Base-by-base conservation (phyloP, 2,888 invertebrate genomes). In the Epirrita christyi region DNA sequence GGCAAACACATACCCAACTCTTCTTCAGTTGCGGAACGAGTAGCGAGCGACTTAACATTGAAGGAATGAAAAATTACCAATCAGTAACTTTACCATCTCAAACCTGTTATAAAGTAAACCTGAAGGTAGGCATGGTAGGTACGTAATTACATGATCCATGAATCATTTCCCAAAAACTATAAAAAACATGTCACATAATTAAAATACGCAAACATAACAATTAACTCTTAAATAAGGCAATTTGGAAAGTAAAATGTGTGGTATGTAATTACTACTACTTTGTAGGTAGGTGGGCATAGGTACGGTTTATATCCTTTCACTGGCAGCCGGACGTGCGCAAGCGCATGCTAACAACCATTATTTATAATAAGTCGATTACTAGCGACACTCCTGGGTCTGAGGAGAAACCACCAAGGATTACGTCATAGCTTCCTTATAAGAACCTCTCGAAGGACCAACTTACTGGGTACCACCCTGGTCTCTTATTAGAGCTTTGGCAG, bases 241-340 rank as follows among this genome's bases (percentile, higher is more conserved):
- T 59, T 59, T 67, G 63, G 66, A 67, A 67, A 67, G 62, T 61
- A 53, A 59, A 50, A 55, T 50, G 55, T 46, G 55, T 38, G 36
- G 45, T 34, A 38, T 59, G 61, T 63, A 60, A 59, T 61, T 59
- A 51, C 53, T 41, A 46, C 38, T 21, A 45, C 21, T 29, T 27
- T n/a, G 46, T 37, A 55, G 46, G 56, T 46, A 56, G 45, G 49
- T 49, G 21, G 14, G 21, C 21, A 21, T 49, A 32, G 32, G 52
- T 43, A 34, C 11, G 27, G 37, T 21, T 27, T 47, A 45, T 46
- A 45, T 63, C 64, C 64, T 63, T 67, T 64, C 64, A 61, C 64
- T 59, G 59, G 56, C 49, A 55, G 44, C 62, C 61, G 61, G 62
- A 64, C 59, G 32, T 52, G 44, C 47, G 47, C 47, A 34, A 34